Evolutionary conservation across 2,888 invertebrate genomes (phyloP).

Genomic region (Agrochola lota): DNA sequence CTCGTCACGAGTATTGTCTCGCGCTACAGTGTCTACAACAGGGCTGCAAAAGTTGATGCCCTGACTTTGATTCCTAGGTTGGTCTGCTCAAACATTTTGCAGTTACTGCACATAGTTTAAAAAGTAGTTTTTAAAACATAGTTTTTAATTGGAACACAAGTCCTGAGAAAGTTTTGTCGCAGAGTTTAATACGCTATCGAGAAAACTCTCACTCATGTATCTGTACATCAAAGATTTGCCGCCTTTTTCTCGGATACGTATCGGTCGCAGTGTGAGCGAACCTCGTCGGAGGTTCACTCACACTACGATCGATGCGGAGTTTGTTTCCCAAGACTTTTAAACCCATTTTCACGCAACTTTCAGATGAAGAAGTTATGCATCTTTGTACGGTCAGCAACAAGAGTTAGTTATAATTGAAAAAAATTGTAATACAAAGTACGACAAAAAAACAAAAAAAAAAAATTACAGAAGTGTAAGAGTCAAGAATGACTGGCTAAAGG

Average conservation of each 20-base stretch:
- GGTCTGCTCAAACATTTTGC: constrained; percentile 1
- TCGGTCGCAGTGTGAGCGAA: constrained; percentile 3
- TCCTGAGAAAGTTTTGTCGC: constrained; percentile 2
- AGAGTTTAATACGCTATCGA: not conserved
- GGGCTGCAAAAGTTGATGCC: not conserved
- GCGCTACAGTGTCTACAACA: not conserved
- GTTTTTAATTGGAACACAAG: not conserved
- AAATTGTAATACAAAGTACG: too few relatives aligned
- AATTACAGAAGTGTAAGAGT: too few relatives aligned
- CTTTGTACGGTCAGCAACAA: not conserved
- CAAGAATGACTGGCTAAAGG: not conserved
- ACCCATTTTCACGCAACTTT: constrained; percentile 5
- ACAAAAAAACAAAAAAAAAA: too few relatives aligned
- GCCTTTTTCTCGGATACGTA: constrained; percentile 22
- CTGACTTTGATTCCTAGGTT: not conserved
- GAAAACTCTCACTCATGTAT: constrained; percentile 27
- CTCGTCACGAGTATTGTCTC: not conserved
- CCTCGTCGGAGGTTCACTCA: not conserved
- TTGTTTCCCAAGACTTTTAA: constrained; percentile 13
- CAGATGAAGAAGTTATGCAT: constrained; percentile 3
- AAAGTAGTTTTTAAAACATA: not conserved
- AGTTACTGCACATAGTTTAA: not conserved
- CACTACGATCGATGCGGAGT: not conserved
- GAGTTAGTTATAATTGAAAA: not conserved
- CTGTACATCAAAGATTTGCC: constrained; percentile 24